Evolutionary conservation across 35 echinoderm and acorn worm species (phyloP).

Genomic region (Lytechinus variegatus): DNA sequence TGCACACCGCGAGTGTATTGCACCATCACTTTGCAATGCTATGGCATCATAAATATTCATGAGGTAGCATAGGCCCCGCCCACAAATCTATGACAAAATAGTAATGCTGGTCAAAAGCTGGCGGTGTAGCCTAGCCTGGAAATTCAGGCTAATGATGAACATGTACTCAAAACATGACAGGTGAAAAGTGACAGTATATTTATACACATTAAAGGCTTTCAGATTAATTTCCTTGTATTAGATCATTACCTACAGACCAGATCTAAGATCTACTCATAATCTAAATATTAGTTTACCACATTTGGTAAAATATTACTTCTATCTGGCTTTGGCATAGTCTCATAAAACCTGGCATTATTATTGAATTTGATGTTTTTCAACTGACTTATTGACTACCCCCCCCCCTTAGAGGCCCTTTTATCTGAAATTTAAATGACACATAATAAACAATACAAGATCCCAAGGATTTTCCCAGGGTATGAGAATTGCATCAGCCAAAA

Average conservation of each 20-base stretch:
- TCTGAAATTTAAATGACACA: neutral
- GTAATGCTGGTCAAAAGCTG: neutral
- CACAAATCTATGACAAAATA: neutral
- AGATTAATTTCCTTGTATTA: neutral
- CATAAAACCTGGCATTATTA: too few species aligned
- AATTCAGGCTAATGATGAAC: neutral
- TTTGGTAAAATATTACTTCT: too few species aligned
- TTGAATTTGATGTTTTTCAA: too few species aligned
- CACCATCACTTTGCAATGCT: slow-evolving; percentile 33
- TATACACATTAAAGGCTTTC: neutral
- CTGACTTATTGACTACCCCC: too few species aligned
- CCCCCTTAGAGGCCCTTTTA: neutral
- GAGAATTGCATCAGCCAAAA: neutral
- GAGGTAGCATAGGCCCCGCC: neutral
- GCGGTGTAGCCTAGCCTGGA: too few species aligned
- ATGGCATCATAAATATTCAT: slow-evolving; percentile 38
- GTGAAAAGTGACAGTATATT: neutral
- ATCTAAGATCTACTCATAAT: too few species aligned
- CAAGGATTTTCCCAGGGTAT: neutral
- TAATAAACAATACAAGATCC: too few species aligned
- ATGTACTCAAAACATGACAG: neutral
- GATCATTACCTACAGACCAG: too few species aligned
- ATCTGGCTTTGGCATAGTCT: too few species aligned
- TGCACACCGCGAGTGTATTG: slow-evolving; percentile 30
- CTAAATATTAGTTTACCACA: too few species aligned